phyloP scores from a whole-genome alignment of 2,797 vertebrate species.

The Alcedo atthis region DNA sequence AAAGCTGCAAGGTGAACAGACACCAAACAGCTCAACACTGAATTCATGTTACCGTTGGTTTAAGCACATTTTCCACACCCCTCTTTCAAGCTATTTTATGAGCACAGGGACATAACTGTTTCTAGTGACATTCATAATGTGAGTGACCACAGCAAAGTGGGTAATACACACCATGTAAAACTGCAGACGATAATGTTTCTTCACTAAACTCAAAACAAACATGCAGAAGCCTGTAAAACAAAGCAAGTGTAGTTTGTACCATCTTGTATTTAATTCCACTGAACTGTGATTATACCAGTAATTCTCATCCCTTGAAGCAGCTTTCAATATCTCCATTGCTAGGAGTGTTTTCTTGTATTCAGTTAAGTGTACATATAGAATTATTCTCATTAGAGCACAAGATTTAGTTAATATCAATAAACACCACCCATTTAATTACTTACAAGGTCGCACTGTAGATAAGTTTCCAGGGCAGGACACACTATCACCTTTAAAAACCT shows the following conservation, averaged over 20 bases:
- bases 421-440: neutral
- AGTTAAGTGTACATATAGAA: neutral
- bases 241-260: constrained; percentile 74
- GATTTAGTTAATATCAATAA: neutral
- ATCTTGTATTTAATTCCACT: neutral
- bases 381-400: neutral
- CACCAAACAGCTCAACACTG: neutral
- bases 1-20: neutral
- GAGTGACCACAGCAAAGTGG: constrained; percentile 6
- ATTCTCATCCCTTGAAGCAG: neutral
- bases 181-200: constrained; percentile 99
- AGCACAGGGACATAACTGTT: neutral
- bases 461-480: neutral
- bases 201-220: constrained; percentile 99
- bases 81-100: neutral
- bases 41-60: neutral
- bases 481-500: neutral
- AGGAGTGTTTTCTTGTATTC: neutral
- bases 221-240: constrained; percentile 96
- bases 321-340: neutral
- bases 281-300: neutral
- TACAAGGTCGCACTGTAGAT: neutral
- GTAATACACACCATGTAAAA: constrained; percentile 99
- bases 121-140: neutral
- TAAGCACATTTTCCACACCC: neutral